Base-by-base conservation (phyloP, 2,113 vertebrate species). In the Parus major region DNA sequence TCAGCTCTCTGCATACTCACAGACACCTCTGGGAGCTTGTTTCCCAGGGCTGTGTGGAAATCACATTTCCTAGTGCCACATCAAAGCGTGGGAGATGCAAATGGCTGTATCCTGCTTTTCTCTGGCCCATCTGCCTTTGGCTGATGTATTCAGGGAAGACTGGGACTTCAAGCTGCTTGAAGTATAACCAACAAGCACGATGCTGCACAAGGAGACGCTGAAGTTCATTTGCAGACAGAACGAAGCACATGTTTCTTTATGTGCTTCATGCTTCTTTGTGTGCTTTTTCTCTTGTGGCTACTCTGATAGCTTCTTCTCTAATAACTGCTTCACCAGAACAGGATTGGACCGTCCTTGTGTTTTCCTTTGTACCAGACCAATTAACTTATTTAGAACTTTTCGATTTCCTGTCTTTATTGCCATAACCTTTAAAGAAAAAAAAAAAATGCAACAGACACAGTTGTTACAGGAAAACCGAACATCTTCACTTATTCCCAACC, bases 331-430 rank as follows among this genome's bases (percentile, higher is more conserved):
- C 77, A 99, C 98, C 86, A 97, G 75, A 17, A 97, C 92, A 1
- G 99, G 98, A 50, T 98, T 98, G 7, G 99, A 98, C 65, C 98
- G 97, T 42, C 98, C 98, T 77, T 97, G 97, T 31, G 98, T 99
- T 41, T 98, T 97, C 89, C 94, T 99, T 92, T 99, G 98, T 70
- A 99, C 98, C 86, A 98, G 86, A 7, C 99, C 99, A 29, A 99
- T 99, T 87, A 99, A 97, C 86, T 98, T 99, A 92, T 99, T 99
- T 60, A 99, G 92, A 41, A 99, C 98, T 91, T 98, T 99, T n/a
- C 31, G 92, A 95, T 99, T 99, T 92, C 99, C 99, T 4, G 86
- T 95, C 93, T 98, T 98, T 97, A 99, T 96, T 7, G 97, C 98
- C 64, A 47, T 93, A 64, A 99, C 99, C 99, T 99, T 82, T 35